Evolutionary conservation across 2,113 vertebrate species (phyloP).

Genomic region (Theropithecus gelada): DNA sequence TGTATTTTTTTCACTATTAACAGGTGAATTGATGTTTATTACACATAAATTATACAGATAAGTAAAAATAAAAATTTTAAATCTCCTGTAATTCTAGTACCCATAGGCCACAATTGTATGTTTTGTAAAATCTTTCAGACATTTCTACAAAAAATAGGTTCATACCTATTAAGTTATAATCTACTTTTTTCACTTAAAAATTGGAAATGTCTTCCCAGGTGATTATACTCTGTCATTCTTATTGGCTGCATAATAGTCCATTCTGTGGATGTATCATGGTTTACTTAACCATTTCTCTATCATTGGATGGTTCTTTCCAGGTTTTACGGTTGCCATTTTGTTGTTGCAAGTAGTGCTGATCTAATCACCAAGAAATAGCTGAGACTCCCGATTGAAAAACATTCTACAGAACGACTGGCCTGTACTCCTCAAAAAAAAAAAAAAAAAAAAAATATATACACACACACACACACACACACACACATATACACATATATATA

Average conservation of each 20-base stretch:
- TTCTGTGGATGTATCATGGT: slow-evolving; percentile 24
- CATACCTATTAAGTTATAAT: not conserved
- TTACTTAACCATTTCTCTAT: not conserved
- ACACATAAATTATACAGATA: not conserved
- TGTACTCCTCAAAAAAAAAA: not conserved
- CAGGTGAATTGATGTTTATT: not conserved
- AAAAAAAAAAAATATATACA: not conserved
- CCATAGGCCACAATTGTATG: not conserved
- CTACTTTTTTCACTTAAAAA: not conserved
- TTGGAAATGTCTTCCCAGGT: not conserved
- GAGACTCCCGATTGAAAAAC: not conserved
- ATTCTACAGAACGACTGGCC: not conserved
- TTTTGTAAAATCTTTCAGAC: slow-evolving; percentile 24
- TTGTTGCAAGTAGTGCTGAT: not conserved
- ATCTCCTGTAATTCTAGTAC: not conserved
- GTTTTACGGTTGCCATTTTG: not conserved
- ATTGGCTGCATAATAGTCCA: not conserved
- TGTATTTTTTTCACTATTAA: not conserved
- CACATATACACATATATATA: too few species aligned
- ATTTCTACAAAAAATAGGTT: not conserved
- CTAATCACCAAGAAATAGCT: slow-evolving; percentile 16
- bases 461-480: accelerated
- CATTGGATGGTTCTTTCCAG: not conserved
- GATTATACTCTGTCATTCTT: not conserved
- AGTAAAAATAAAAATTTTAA: not conserved